These are phyloP conservation scores for Tringa solitaria DNA, from an alignment of 2,113 vertebrate species.

Conservation along the genomic window DNA sequence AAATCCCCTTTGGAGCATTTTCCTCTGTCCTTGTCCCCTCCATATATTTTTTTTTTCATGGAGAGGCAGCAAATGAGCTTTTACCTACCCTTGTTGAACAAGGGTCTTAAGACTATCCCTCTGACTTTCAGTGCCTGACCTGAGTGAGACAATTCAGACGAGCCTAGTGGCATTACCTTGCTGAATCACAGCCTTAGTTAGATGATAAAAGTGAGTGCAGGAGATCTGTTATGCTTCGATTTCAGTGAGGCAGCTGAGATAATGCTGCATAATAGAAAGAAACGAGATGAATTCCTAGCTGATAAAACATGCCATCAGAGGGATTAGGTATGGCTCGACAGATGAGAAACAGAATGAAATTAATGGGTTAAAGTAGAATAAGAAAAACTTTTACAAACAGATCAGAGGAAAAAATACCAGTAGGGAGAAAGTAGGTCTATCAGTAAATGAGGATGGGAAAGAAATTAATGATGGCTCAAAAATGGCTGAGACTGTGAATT, in stretches of 20 bases:
- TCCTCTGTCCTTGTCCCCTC: not conserved
- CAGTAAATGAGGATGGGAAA: conserved; percentile 30
- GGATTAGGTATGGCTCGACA: not conserved
- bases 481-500: not conserved
- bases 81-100: not conserved
- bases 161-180: not conserved
- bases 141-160: not conserved
- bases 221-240: not conserved
- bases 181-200: not conserved
- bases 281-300: conserved; percentile 19
- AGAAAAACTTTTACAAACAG: conserved; percentile 15
- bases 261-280: conserved; percentile 55
- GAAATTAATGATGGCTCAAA: conserved; percentile 16
- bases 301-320: conserved; percentile 22
- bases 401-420: conserved; percentile 16
- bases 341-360: conserved; percentile 45
- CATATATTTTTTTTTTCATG: not conserved
- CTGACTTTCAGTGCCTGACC: not conserved
- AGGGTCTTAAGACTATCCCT: not conserved
- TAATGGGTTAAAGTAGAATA: conserved; percentile 42
- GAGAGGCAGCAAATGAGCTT: not conserved
- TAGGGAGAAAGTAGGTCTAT: conserved; percentile 33
- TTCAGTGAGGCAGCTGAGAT: conserved; percentile 24
- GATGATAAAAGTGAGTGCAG: not conserved
- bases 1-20: not conserved